These are phyloP conservation scores for Ploceus nigricollis DNA, from an alignment of 2,113 vertebrate genomes.

Conservation along the genomic window DNA sequence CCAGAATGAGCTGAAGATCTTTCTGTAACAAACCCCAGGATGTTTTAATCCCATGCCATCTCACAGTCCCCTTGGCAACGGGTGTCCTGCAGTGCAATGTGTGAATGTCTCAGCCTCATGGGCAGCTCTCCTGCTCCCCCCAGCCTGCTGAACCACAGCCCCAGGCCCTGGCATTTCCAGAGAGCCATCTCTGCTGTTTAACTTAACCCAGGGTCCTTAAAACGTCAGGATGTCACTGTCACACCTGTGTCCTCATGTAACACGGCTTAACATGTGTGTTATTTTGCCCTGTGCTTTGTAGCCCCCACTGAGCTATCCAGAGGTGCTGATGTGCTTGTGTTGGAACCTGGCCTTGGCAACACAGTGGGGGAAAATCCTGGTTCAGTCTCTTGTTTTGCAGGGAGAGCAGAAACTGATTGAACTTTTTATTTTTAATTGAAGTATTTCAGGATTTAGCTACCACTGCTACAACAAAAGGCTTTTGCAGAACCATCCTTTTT, in stretches of 20 bases:
- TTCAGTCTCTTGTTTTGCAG: neutral
- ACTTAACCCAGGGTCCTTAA: neutral
- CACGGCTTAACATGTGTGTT: rapidly evolving
- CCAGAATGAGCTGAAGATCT: neutral
- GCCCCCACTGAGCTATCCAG: rapidly evolving
- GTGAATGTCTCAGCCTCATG: rapidly evolving
- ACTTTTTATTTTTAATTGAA: neutral
- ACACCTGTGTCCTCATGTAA: neutral
- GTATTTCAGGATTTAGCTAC: neutral
- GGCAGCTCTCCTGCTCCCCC: neutral
- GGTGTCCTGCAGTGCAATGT: rapidly evolving
- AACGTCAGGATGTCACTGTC: neutral
- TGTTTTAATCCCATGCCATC: neutral
- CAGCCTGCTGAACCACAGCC: neutral
- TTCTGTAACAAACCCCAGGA: rapidly evolving
- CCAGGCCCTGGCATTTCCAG: neutral
- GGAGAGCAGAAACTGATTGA: neutral
- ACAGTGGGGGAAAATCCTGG: neutral
- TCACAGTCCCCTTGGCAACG: rapidly evolving
- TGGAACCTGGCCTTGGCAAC: neutral
- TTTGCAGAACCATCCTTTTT: neutral
- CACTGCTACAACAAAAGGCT: neutral
- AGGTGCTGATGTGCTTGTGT: neutral
- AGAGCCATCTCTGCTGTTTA: neutral
- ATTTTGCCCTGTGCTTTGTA: neutral